Conservation (phyloP, 2,797 vertebrate genomes). For the Fratercula arctica region DNA sequence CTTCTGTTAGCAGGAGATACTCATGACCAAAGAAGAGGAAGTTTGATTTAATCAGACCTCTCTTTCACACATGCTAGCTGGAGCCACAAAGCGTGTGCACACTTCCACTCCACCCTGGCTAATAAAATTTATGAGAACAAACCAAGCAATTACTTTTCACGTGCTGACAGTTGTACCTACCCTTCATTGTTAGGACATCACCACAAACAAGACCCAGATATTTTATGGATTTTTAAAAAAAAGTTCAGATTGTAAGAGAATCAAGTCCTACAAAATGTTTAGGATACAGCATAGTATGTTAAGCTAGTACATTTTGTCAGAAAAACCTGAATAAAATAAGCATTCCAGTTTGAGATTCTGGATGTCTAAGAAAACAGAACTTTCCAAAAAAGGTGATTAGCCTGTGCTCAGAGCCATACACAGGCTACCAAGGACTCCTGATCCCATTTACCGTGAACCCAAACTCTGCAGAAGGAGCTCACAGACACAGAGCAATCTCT, state of each 20-base stretch:
- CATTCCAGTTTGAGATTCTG: background rate
- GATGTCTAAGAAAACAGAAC: background rate
- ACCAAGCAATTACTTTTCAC: background rate
- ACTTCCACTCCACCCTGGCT: background rate
- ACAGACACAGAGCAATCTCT: slow-evolving; percentile 4
- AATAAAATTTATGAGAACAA: slow-evolving; percentile 32
- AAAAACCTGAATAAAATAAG: background rate
- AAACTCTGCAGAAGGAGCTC: background rate
- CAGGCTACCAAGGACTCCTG: background rate
- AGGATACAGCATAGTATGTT: background rate
- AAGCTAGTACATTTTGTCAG: background rate
- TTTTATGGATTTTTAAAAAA: background rate
- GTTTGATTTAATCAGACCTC: slow-evolving; percentile 21
- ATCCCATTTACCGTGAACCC: background rate
- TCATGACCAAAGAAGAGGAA: slow-evolving; percentile 21
- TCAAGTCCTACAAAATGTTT: background rate
- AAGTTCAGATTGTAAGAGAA: background rate
- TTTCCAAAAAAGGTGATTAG: background rate
- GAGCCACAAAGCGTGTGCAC: background rate
- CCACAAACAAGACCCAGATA: background rate
- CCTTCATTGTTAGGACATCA: background rate
- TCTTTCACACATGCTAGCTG: background rate
- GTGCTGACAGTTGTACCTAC: background rate
- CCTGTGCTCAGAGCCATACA: background rate
- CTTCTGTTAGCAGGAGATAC: background rate